phyloP scores from a whole-genome alignment of 1,140 invertebrate species.

The Phocides pigmalion region DNA sequence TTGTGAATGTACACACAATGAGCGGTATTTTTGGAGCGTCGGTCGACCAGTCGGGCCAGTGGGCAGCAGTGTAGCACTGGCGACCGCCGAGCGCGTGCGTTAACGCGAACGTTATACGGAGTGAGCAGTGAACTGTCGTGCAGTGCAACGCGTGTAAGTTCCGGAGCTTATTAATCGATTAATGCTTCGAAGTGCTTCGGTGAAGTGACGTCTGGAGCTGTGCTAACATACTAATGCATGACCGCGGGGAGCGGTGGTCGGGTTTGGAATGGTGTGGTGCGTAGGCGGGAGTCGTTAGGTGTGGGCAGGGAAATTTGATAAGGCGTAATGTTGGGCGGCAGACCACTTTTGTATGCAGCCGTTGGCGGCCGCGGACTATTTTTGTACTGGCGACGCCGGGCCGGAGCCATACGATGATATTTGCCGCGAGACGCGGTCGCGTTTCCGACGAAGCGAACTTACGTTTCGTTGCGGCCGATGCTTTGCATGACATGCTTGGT shows the following conservation, averaged over 20 bases:
- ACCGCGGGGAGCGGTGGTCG: slow-evolving; percentile 46
- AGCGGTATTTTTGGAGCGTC: slow-evolving; percentile 69
- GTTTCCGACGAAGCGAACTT: not conserved
- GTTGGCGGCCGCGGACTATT: slow-evolving; percentile 65
- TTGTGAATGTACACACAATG: slow-evolving; percentile 74
- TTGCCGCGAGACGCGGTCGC: slow-evolving; percentile 38
- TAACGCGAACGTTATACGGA: slow-evolving; percentile 41
- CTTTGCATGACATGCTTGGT: no score
- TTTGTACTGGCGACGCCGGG: slow-evolving; percentile 59
- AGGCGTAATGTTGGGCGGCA: slow-evolving; percentile 61
- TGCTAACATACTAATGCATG: slow-evolving; percentile 79
- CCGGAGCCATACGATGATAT: slow-evolving; percentile 48
- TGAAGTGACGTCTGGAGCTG: slow-evolving; percentile 61
- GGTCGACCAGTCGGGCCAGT: slow-evolving; percentile 47
- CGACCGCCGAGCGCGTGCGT: slow-evolving; percentile 59
- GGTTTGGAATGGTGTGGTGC: slow-evolving; percentile 47
- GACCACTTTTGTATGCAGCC: slow-evolving; percentile 78
- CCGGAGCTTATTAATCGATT: slow-evolving; percentile 63
- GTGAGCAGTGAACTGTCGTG: slow-evolving; percentile 53
- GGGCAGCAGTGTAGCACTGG: slow-evolving; percentile 56
- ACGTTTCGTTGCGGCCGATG: not conserved
- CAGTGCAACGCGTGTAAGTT: slow-evolving; percentile 69
- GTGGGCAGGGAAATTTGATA: slow-evolving; percentile 80
- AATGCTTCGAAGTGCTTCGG: slow-evolving; percentile 71
- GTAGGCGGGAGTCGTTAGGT: slow-evolving; percentile 55